Base-by-base conservation (phyloP, 2,888 invertebrate species). In the Conchocele bisecta region DNA sequence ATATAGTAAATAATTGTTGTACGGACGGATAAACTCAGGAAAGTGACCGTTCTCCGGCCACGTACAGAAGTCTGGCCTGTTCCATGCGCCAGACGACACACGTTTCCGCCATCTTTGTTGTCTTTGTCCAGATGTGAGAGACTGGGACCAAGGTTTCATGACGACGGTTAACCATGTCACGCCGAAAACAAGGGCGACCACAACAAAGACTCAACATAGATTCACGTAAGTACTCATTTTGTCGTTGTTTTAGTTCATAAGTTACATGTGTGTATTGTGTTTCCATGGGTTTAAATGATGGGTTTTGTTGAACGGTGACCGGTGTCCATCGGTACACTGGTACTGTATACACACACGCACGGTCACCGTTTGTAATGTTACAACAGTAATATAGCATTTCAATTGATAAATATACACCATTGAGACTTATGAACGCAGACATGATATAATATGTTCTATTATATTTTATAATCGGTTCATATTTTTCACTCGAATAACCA, bases 121-220 rank as follows among this genome's bases (percentile, higher is more conserved):
- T 51, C 72, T 76, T 76, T 76, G 76, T 76, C 76, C 76, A 72
- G 72, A 73, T 58, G 56, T 56, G 53, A 69, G 57, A 63, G 51
- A 44, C 39, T 46, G 31, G 46, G 61, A 57, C 41, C 63, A 41
- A 59, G 78, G 69, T 82, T 84, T 83, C 75, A 82, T 82, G 83
- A 75, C 69, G 77, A 74, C 61, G 71, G 57, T 60, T 64, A 77
- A 75, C 58, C 70, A 83, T 83, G 83, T 83, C 83, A 84, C 88
- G 91, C 79, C 86, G 91, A 75, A 91, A 91, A 83, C 91, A 91
- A 82, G 91, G 91, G 82, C 89, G 91, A 79, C 91, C 91, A 76
- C 91, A 90, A 75, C 91, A 91, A 79, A 86, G 91, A 79, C 89
- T 89, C 79, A 86, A 89, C 82, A 80, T 90, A 82, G 89, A 90